Base-by-base conservation (phyloP, 2,113 vertebrate species). In the Pleuronectes platessa region DNA sequence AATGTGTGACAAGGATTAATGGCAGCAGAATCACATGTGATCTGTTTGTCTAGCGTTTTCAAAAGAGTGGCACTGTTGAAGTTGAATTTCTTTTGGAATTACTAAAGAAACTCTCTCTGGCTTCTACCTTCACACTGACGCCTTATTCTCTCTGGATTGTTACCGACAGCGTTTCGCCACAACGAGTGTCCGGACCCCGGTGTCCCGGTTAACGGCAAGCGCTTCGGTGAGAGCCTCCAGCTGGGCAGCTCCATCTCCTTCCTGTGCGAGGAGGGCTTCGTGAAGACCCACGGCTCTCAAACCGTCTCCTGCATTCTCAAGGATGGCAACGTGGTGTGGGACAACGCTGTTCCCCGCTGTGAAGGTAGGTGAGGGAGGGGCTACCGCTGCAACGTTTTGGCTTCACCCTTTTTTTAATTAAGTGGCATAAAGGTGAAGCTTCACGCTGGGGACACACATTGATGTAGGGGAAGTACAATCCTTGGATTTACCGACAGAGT, bases 201-300 rank as follows among this genome's bases (percentile, higher is more conserved):
- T 0, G 96, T 99, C 7, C 98, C 98, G 0, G 96, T 99, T 2
- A 99, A 99, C 0, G 97, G 98, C 51, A 98, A 98, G 68, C 95
- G 98, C 0, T 99, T 99, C 4, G 97, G 98, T 0, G 96, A 98
- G 80, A 99, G 95, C 83, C 96, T 99, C 1, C 97, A 99, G 89
- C 95, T 99, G 11, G 98, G 98, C 58, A 99, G 96, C 81, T 98
- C 98, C 0, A 97, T 99, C 83, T 99, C 97, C 5, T 99, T 99
- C 91, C 90, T 99, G 3, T 99, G 98, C 0, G 97, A 99, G 0
- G 97, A 99, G 77, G 98, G 98, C 24, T 99, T 99, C 69, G 94
- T 98, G 0, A 95, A 97, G 84, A 99, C 97, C 0, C 97, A 99
- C 0, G 98, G 98, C 80, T 97, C 97, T 0, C 97, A 99, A 83